Evolutionary conservation across 2,888 invertebrate genomes (phyloP).

Genomic region (Eupeodes luniger): DNA sequence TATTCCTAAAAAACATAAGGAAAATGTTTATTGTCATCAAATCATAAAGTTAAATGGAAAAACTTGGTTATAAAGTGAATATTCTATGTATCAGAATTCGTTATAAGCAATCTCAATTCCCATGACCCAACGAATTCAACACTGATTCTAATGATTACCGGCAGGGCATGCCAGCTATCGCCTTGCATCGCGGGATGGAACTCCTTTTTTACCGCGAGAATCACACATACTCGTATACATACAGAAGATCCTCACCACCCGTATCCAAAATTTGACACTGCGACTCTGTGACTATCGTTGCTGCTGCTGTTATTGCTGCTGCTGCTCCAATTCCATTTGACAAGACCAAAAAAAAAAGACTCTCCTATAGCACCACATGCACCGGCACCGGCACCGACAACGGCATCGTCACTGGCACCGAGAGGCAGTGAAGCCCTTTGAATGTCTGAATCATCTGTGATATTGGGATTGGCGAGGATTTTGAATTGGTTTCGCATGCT

Average conservation of each 20-base stretch:
- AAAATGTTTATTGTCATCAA: too few relatives aligned
- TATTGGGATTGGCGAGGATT: constrained; percentile 41
- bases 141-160: constrained; percentile 75
- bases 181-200: constrained; percentile 63
- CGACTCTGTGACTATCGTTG: constrained; percentile 29
- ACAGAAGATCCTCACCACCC: constrained; percentile 51
- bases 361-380: constrained; percentile 30
- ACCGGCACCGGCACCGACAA: not conserved
- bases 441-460: constrained; percentile 58
- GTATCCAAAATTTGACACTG: constrained; percentile 74
- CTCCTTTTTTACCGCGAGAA: constrained; percentile 43
- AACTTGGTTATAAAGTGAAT: constrained; percentile 1
- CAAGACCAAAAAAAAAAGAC: constrained; percentile 15
- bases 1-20: too few relatives aligned
- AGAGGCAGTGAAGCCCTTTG: not conserved
- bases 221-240: not conserved
- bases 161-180: constrained; percentile 69
- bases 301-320: constrained; percentile 40
- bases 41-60: not conserved
- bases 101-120: constrained; percentile 61
- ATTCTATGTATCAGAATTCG: not conserved
- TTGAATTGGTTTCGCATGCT: constrained; percentile 74
- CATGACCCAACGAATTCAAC: constrained; percentile 69
- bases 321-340: constrained; percentile 67
- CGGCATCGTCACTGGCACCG: too few relatives aligned